Conservation (phyloP, 92 coral and sea anemone species). For the Porites lobata region DNA sequence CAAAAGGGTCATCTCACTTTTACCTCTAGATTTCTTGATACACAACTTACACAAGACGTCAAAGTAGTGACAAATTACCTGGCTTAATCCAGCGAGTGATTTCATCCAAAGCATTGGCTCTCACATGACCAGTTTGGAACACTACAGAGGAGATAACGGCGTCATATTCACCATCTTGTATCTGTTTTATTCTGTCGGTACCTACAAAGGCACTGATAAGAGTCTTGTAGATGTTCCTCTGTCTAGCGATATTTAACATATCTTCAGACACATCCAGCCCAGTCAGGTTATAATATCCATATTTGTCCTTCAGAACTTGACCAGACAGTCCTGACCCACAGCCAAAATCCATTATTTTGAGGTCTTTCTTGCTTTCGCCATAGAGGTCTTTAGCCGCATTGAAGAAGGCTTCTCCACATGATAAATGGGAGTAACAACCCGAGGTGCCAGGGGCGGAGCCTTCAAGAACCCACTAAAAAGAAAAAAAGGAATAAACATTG, state of each 20-base stretch:
- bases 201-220: neutral
- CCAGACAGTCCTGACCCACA: constrained; percentile 22
- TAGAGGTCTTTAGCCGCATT: neutral
- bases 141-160: neutral
- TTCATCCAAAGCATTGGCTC: constrained; percentile 3
- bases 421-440: neutral
- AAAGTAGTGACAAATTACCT: neutral
- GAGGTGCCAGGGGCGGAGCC: too few relatives aligned
- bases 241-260: constrained; percentile 13
- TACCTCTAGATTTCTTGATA: too few relatives aligned
- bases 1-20: too few relatives aligned
- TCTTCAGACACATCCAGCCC: constrained; percentile 27
- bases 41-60: too few relatives aligned
- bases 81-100: constrained; percentile 24
- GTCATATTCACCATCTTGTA: constrained; percentile 3
- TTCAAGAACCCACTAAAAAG: too few relatives aligned
- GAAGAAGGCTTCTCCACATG: constrained; percentile 2
- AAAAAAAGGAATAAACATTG: too few relatives aligned
- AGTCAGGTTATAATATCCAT: neutral
- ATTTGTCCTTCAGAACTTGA: neutral
- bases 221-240: constrained; percentile 3
- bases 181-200: neutral
- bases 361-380: constrained; percentile 8
- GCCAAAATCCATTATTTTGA: constrained; percentile 19
- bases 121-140: neutral